These are phyloP conservation scores for Tineola bisselliella DNA, from an alignment of 2,888 invertebrate species.

Conservation along the genomic window DNA sequence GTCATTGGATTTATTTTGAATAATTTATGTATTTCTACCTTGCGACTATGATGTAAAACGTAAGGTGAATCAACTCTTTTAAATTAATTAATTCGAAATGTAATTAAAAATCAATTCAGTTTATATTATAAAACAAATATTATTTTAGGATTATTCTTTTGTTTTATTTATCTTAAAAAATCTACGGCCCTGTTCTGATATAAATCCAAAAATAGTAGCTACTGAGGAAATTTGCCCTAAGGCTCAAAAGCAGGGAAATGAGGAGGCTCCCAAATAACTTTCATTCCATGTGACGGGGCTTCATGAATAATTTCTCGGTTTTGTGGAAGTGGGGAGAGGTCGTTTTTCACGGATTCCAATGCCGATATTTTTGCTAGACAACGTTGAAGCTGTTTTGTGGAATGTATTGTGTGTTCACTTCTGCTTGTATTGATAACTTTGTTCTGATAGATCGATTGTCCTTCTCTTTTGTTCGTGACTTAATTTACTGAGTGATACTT, in stretches of 20 bases:
- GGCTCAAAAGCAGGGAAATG: slow-evolving; percentile 8
- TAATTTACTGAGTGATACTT: too few species aligned
- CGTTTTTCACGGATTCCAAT: neutral
- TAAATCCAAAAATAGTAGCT: neutral
- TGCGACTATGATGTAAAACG: too few species aligned
- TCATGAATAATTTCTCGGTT: slow-evolving; percentile 13
- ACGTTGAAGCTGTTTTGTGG: neutral
- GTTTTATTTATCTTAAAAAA: neutral
- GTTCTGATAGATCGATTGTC: too few species aligned
- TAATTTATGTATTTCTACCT: too few species aligned
- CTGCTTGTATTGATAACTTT: too few species aligned
- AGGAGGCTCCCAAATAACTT: slow-evolving; percentile 9
- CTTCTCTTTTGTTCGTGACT: too few species aligned
- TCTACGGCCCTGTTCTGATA: neutral
- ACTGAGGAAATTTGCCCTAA: slow-evolving; percentile 9
- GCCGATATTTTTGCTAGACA: neutral
- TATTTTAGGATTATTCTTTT: neutral
- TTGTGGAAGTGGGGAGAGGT: neutral
- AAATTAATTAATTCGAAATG: too few species aligned
- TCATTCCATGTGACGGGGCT: slow-evolving; percentile 10
- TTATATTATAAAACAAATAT: too few species aligned
- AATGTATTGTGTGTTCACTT: neutral
- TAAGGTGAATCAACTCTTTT: too few species aligned
- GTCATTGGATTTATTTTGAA: too few species aligned
- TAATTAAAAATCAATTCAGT: too few species aligned